These are phyloP conservation scores for Nineta flava DNA, from an alignment of 2,888 invertebrate species.

Conservation along the genomic window DNA sequence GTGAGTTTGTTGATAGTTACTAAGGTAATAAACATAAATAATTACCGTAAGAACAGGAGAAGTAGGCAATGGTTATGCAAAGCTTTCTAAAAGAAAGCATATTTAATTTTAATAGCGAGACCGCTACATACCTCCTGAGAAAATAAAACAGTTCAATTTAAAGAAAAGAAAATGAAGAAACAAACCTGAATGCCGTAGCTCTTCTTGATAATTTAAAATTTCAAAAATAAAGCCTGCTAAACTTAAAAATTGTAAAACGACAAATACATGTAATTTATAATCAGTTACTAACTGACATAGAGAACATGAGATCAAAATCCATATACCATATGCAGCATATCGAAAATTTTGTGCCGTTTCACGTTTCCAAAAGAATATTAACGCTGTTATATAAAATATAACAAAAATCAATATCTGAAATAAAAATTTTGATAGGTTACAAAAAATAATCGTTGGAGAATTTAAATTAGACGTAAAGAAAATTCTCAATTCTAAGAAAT, in stretches of 20 bases:
- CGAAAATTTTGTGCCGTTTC: slow-evolving; percentile 48
- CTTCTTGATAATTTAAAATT: slow-evolving; percentile 38
- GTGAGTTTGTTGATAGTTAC: no score
- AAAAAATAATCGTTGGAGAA: no score
- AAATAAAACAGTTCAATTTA: no score
- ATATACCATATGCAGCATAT: slow-evolving; percentile 51
- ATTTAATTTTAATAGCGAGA: no score
- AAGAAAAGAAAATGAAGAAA: no score
- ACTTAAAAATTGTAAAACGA: slow-evolving; percentile 46
- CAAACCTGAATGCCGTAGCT: slow-evolving; percentile 25
- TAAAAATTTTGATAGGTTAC: slow-evolving; percentile 9
- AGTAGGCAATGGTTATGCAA: no score
- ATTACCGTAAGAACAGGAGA: no score
- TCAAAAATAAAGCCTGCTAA: slow-evolving; percentile 47
- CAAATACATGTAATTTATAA: slow-evolving; percentile 59
- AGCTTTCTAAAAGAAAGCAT: no score
- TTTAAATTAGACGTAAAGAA: no score
- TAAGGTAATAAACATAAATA: no score
- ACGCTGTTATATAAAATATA: slow-evolving; percentile 49
- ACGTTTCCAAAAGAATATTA: slow-evolving; percentile 62
- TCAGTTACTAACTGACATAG: slow-evolving; percentile 58
- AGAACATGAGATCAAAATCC: slow-evolving; percentile 63
- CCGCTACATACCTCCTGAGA: no score
- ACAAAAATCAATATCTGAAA: slow-evolving; percentile 51
- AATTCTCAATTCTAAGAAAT: no score